Base-by-base conservation (phyloP, 2,888 invertebrate species). In the Diarsia dahlii region DNA sequence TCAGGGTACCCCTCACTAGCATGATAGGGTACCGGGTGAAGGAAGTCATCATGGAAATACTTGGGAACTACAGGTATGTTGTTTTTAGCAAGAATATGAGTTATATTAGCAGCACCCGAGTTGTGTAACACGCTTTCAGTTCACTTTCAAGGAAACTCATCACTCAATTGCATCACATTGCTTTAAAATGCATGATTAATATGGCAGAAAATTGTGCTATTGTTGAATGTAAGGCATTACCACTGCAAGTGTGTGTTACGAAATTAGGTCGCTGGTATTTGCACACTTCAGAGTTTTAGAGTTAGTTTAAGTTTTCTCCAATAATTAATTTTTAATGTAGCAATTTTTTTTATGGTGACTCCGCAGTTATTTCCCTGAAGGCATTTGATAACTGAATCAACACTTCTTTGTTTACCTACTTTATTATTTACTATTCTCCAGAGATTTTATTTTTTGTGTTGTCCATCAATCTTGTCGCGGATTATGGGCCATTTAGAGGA, bases 1-100 rank as follows among this genome's bases (percentile, higher is more conserved):
- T 90, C 45, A 85, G 86, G 39, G 90, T 94, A 8, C 90, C 91
- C 28, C 82, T 89, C 52, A 84, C 87, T 3, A 84, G 18, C 45
- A 62, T 65, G 70, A 58, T 94, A 2, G 88, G 92, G 0, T 84
- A 86, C 78, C 88, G 84, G 34, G 76, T 94, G 0, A 88, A 88
- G 39, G 88, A 88, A 13, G 93, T 92, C 12, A 74, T 93, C 4
- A 77, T 90, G 46, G 88, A 91, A 76, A 85, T 93, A 28, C 84
- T 93, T 9, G 84, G 82, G 5, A 91, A 94, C 78, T 72, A 76
- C 64, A 93, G 92, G 94, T 93, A 20, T 56, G 85, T 45, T 3
- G 2, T 9, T 23, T 20, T 28, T 48, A 8, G 1, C 15, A 15
- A 39, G 20, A 23, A 23, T 39, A 23, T 2, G 4, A 13, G n/a